Percentiles rank a stretch among this genome's conserved stretches.
These are phyloP conservation scores for Falco peregrinus DNA, from an alignment of 2,797 vertebrate genomes.

Conservation along the genomic window DNA sequence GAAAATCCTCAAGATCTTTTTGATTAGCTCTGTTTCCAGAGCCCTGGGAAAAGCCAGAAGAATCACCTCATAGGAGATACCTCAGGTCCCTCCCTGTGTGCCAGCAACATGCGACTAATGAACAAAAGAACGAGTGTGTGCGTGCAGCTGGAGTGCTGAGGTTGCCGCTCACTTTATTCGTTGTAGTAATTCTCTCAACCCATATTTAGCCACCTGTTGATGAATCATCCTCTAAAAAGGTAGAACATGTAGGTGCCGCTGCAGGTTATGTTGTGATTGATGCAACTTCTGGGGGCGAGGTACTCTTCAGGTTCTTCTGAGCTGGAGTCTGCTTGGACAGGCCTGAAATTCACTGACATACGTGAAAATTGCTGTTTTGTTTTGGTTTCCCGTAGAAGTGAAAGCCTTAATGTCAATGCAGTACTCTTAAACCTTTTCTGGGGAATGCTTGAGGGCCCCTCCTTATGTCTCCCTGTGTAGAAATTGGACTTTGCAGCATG, in stretches of 20 bases:
- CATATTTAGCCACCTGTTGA: not conserved
- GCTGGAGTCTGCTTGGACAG: not conserved
- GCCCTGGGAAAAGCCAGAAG: not conserved
- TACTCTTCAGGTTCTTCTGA: not conserved
- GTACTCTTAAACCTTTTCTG: not conserved
- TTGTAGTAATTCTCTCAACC: not conserved
- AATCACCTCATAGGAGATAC: not conserved
- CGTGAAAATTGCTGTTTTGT: not conserved
- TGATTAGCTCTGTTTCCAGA: not conserved
- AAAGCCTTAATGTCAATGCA: not conserved
- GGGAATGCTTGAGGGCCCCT: not conserved
- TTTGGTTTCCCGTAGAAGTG: not conserved
- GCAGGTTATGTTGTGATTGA: not conserved
- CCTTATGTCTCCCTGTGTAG: not conserved
- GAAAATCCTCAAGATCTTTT: not conserved
- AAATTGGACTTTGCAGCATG: not conserved
- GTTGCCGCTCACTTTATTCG: not conserved
- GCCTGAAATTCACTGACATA: not conserved
- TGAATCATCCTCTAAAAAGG: constrained; percentile 4
- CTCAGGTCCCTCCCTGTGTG: not conserved
- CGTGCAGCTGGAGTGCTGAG: not conserved
- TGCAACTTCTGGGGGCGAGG: not conserved
- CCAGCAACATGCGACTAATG: not conserved
- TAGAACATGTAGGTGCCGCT: not conserved
- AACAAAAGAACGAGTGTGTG: not conserved